Conservation (phyloP, 2,113 vertebrate species). For the Penelope pileata region DNA sequence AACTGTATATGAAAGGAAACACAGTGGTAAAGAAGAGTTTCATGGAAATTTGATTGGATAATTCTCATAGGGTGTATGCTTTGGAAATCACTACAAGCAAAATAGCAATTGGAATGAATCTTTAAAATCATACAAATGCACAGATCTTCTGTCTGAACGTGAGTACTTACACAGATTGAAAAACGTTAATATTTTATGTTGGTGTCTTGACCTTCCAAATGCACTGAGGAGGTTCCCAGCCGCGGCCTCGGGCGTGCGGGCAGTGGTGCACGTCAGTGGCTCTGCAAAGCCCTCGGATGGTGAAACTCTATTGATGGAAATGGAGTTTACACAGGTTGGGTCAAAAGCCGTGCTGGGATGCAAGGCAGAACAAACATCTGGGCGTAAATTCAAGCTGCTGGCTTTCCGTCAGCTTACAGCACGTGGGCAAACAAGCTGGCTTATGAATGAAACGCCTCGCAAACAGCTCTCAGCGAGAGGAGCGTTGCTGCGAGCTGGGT, state of each 20-base stretch:
- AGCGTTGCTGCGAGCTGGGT: too few species aligned
- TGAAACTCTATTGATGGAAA: neutral
- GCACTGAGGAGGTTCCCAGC: neutral
- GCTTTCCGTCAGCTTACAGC: neutral
- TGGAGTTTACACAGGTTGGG: neutral
- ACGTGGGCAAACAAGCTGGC: neutral
- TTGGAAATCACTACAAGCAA: neutral
- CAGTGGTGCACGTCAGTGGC: fast-evolving
- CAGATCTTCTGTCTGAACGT: neutral
- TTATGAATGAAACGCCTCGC: neutral
- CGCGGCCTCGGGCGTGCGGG: neutral
- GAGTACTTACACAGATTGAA: neutral
- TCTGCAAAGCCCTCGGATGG: neutral
- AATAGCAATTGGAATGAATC: neutral
- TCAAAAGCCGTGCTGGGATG: neutral
- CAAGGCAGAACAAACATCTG: neutral
- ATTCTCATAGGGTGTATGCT: neutral
- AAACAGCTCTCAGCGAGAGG: neutral
- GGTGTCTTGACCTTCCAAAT: neutral
- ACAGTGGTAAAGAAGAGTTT: neutral
- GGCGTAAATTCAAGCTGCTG: neutral
- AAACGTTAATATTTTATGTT: neutral
- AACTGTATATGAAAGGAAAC: neutral
- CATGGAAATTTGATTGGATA: neutral
- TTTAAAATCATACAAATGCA: neutral